Conservation (phyloP, 2,888 invertebrate species). For the Pterostichus niger region DNA sequence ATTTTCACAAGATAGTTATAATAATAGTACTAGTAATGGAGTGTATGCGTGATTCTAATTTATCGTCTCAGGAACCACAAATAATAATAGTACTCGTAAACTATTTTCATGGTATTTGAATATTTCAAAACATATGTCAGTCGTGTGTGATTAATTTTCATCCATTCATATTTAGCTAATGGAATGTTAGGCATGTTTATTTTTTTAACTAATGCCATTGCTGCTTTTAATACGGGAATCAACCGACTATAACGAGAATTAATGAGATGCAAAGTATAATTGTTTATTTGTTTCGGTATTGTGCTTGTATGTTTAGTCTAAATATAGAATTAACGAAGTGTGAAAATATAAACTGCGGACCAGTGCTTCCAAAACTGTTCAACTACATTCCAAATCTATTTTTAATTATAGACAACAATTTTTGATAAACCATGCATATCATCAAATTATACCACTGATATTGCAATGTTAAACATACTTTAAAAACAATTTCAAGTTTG, state of each 20-base stretch:
- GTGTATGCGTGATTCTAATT: too few relatives aligned
- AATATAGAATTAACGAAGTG: slow-evolving; percentile 63
- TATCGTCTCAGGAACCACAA: too few relatives aligned
- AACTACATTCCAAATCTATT: too few relatives aligned
- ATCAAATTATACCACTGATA: too few relatives aligned
- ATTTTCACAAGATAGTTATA: too few relatives aligned
- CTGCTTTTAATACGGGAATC: slow-evolving; percentile 34
- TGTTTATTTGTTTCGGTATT: slow-evolving; percentile 58
- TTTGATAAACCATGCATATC: too few relatives aligned
- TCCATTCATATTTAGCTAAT: slow-evolving; percentile 35
- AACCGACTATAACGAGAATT: slow-evolving; percentile 55
- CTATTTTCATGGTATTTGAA: too few relatives aligned
- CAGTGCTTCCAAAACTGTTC: slow-evolving; percentile 10
- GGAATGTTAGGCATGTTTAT: slow-evolving; percentile 34
- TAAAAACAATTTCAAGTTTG: too few relatives aligned
- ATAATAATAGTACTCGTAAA: too few relatives aligned
- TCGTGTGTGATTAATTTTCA: slow-evolving; percentile 10
- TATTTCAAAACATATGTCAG: slow-evolving; percentile 2
- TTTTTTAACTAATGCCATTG: slow-evolving; percentile 28
- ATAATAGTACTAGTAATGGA: too few relatives aligned
- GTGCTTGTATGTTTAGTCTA: slow-evolving; percentile 42
- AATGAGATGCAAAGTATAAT: slow-evolving; percentile 54
- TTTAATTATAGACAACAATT: too few relatives aligned
- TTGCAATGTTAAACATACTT: too few relatives aligned
- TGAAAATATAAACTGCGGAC: slow-evolving; percentile 39